Percentiles rank a stretch among this genome's conserved stretches.
phyloP scores from a whole-genome alignment of 2,113 vertebrate genomes.

The Cavia aperea region DNA sequence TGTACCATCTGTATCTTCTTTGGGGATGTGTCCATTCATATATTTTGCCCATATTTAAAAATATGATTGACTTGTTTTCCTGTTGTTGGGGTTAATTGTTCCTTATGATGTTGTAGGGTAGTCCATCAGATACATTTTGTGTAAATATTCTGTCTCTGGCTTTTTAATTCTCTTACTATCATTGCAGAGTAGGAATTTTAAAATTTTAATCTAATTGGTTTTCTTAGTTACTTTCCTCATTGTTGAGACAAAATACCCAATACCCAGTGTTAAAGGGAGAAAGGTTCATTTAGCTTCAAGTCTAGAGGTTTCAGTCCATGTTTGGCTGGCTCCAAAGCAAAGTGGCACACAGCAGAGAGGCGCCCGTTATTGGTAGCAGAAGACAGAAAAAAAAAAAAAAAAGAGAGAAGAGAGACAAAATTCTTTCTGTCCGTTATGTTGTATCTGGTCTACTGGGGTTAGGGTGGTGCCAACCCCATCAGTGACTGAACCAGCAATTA shows the following conservation, averaged over 20 bases:
- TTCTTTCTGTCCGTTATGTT: not conserved
- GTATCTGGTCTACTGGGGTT: not conserved
- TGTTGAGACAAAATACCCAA: not conserved
- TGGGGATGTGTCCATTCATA: not conserved
- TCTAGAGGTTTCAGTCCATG: not conserved
- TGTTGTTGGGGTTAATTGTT: not conserved
- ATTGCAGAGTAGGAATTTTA: not conserved
- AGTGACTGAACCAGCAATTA: not conserved
- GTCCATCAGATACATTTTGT: not conserved
- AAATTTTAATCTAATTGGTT: not conserved
- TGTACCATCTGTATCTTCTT: not conserved
- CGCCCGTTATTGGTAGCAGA: not conserved
- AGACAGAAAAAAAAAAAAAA: not conserved
- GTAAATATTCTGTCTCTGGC: not conserved
- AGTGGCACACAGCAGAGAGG: not conserved
- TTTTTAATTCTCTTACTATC: not conserved
- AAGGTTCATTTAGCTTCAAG: not conserved
- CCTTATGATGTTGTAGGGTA: not conserved
- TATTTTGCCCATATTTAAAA: not conserved
- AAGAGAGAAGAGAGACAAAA: not conserved
- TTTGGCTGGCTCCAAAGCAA: not conserved
- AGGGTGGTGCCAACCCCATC: not conserved
- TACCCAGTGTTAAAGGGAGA: not conserved
- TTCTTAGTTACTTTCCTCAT: not conserved
- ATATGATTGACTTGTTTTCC: not conserved